Evolutionary conservation across 2,797 vertebrate genomes (phyloP), one percentile per base, ranked within the genome.

Genomic region (Cynopterus sphinx): DNA sequence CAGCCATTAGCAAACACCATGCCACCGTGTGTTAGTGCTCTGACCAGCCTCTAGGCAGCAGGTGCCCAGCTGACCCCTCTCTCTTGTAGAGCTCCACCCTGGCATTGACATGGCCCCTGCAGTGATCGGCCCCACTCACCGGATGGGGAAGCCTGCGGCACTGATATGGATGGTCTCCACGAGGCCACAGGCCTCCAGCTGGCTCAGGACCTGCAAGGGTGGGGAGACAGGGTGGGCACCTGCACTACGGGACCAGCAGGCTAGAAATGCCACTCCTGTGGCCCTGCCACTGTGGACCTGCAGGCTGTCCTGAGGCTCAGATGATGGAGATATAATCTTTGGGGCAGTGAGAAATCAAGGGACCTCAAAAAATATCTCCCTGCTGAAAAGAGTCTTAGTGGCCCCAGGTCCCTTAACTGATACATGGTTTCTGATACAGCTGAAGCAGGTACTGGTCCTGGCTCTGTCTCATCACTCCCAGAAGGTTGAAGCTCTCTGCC

Each of bases 91-190:
- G 9, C 46, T 31, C 86, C 9, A 21, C 68, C 43, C 68, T 31
- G 67, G 55, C 46, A 6, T 8, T 22, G 36, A 24, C 67, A 51
- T 46, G 10, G 6, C 28, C 78, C 65, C 17, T 59, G 10, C 9
- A 21, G 63, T 0, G 12, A 3, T 5, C 0, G 4, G 75, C 73
- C 4, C 4, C 59, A 84, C 98, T 98, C 97, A 99, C 99, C 99
- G 98, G 92, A 99, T 98, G 41, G 99, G 99, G 98, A 99, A 99
- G 43, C 99, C 99, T 2, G 99, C 99, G 67, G 99, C 99, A 77
- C 99, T 99, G 94, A 99, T 99, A 94, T 99, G 98, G 97, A 99
- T 99, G 10, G 99, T 99, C 98, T 99, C 99, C 21, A 99, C 99
- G 41, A 99, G 99, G 88, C 99, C 99, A 97, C 99, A 99, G 0